Base-by-base conservation (phyloP, 2,888 invertebrate genomes). In the Ophion ventricosus region DNA sequence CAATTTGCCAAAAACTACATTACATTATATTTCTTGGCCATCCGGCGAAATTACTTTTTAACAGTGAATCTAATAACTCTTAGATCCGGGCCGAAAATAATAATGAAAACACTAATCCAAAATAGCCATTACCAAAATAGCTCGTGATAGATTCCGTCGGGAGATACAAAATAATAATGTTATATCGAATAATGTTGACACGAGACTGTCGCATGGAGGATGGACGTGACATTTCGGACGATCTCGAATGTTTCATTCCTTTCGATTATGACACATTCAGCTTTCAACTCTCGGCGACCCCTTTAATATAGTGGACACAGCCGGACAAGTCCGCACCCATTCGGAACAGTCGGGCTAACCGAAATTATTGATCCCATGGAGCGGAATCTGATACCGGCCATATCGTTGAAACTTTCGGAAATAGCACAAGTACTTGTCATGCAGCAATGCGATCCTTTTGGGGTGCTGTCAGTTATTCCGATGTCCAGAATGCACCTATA, bases 11-110 rank as follows among this genome's bases (percentile, higher is more conserved):
- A 59, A 72, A 57, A 8, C 23, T 14, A 49, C 49, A 14, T 49
- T 49, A 2, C 49, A 14, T 11, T 70, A 20, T 72, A 59, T 72
- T 40, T 59, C 40, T 72, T 72, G 72, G 59, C 35, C 20, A 72
- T 72, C 40, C 29, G 40, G 23, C 40, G 40, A 35, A 72, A 14
- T 35, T 25, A n/a, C 10, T 49, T 59, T 57, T 57, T 17, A 75
- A 43, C 11, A 10, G 20, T 63, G 1, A 49, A 23, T 23, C 57
- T 3, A 29, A 26, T 7, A 63, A 29, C 14, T 23, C 10, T 49
- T 59, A 20, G 7, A 49, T 35, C 35, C 14, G 35, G 7, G 11
- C 17, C 14, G 23, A 29, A 57, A 72, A 57, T 40, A 40, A 72
- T 57, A 14, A 57, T 72, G 4, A 20, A 43, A 63, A 29, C 14